Evolutionary conservation across 2,113 vertebrate genomes (phyloP), one percentile per base, ranked within the genome.

Genomic region (Scophthalmus maximus): DNA sequence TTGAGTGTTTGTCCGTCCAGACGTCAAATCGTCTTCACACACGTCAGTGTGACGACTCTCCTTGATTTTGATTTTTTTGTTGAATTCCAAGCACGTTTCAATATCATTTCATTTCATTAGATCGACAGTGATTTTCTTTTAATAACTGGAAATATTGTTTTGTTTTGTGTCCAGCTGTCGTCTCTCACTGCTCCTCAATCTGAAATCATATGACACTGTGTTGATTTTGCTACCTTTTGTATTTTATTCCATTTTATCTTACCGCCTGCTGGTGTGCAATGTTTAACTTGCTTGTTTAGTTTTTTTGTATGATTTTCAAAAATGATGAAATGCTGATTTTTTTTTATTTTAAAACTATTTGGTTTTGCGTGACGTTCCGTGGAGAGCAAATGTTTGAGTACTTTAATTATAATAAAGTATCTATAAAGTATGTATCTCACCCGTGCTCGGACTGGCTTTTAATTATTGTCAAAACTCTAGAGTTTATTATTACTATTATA

Each of bases 401-500:
- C 67, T 91, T 83, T 85, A 82, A 85, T 88, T 72, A 79, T 94
- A 98, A 97, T 98, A 98, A 98, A 98, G 95, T n/a, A n/a, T n/a
- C n/a, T n/a, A n/a, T n/a, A n/a, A n/a, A n/a, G 93, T 92, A 95
- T 96, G 91, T 95, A 95, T 88, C 89, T 94, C 92, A 86, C 60
- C 65, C 9, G 7, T 1, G 36, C 3, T 2, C 23, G 59, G 0
- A 27, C 58, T 58, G 50, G 5, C 1, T 36, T 25, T 29, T 2
- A 12, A 27, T 77, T 14, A 51, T 23, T 49, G 1, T 1, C 4
- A 49, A 47, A 5, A 18, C 40, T n/a, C 2, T 3, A 14, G 34
- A 36, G 34, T 36, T 36, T 36, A 36, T 36, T 14, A 36, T 12
- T 36, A 12, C 12, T 12, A 11, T 36, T 12, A 36, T 36, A 12